Percentiles rank a stretch among this genome's conserved stretches.
Evolutionary conservation across 2,888 invertebrate species (phyloP).

Genomic region (Dicycla oo): DNA sequence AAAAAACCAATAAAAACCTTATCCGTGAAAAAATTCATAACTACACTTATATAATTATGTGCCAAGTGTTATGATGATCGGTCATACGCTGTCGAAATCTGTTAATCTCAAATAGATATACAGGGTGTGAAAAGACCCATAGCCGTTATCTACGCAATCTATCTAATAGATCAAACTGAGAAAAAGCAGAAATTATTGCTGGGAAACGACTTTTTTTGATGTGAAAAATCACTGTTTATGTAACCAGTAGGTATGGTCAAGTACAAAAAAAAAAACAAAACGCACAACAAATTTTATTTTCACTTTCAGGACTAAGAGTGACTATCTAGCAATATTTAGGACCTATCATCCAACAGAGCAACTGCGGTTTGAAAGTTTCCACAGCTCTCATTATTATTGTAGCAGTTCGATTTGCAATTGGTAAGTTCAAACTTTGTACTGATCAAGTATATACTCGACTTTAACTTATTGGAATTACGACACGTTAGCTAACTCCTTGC

Average conservation of each 20-base stretch:
- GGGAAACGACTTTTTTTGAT: too few relatives aligned
- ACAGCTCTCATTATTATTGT: slow-evolving; percentile 79
- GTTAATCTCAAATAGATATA: not conserved
- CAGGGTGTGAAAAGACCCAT: too few relatives aligned
- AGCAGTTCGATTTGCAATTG: slow-evolving; percentile 75
- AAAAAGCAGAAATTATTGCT: too few relatives aligned
- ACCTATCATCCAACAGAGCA: slow-evolving; percentile 77
- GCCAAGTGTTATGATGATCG: not conserved
- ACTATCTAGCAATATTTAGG: slow-evolving; percentile 81
- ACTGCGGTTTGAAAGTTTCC: slow-evolving; percentile 68
- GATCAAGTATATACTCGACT: not conserved
- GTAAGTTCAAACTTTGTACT: slow-evolving; percentile 63
- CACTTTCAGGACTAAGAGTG: slow-evolving; percentile 76
- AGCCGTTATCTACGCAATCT: too few relatives aligned
- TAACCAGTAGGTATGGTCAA: too few relatives aligned
- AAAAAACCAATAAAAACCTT: not conserved
- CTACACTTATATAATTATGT: too few relatives aligned
- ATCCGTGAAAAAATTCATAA: not conserved
- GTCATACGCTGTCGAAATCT: not conserved
- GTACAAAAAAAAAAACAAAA: too few relatives aligned
- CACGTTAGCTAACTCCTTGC: not conserved
- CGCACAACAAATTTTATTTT: not conserved
- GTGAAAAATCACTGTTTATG: too few relatives aligned
- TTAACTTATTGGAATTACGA: not conserved
- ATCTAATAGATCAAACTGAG: too few relatives aligned